These are phyloP conservation scores for Antennarius maculatus DNA, from an alignment of 2,797 vertebrate genomes.

Conservation along the genomic window DNA sequence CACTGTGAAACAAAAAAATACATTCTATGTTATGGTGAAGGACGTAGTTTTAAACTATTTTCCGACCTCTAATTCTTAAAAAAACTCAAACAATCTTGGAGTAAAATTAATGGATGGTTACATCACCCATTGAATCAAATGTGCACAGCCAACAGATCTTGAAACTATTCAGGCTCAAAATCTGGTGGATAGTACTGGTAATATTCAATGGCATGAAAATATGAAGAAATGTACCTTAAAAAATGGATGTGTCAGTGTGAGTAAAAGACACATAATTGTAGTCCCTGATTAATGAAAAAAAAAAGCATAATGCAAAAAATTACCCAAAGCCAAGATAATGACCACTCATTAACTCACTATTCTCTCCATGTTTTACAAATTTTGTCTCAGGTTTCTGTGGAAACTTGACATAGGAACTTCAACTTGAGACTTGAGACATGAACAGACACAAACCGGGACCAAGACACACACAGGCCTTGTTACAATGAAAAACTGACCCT, in stretches of 20 bases:
- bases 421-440: conserved; percentile 11
- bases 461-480: conserved; percentile 45
- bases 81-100: conserved; percentile 9
- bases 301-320: conserved; percentile 8
- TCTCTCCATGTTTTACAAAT: conserved; percentile 26
- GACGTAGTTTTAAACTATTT: not conserved
- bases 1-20: conserved; percentile 81
- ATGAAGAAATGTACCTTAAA: not conserved
- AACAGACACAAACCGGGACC: conserved; percentile 9
- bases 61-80: not conserved
- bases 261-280: conserved; percentile 2
- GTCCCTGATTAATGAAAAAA: conserved; percentile 13
- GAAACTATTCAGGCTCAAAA: conserved; percentile 5
- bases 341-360: conserved; percentile 12
- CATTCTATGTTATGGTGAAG: not conserved
- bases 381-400: not conserved
- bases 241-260: not conserved
- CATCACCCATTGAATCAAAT: conserved; percentile 4
- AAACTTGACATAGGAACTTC: conserved; percentile 12
- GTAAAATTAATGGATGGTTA: not conserved
- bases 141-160: not conserved
- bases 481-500: conserved; percentile 44
- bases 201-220: not conserved
- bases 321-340: conserved; percentile 6
- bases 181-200: not conserved